Conservation (phyloP, 2,113 vertebrate genomes). For the Caretta caretta region DNA sequence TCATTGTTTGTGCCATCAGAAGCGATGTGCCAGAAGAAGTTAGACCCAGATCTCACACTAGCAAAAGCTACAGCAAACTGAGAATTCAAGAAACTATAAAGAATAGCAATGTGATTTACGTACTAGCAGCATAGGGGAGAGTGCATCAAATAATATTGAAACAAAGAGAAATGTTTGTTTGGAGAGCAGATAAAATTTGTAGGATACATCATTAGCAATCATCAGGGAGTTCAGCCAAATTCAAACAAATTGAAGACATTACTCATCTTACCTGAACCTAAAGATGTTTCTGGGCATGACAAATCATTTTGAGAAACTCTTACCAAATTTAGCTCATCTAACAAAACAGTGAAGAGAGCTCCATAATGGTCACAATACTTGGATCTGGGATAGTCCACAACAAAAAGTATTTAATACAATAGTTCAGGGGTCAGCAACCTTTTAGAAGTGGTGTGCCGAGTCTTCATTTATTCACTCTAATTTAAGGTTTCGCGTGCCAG, state of each 20-base stretch:
- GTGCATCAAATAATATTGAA: not conserved
- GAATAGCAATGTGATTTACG: not conserved
- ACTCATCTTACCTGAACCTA: not conserved
- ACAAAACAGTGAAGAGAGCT: not conserved
- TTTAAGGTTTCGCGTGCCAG: too few species aligned
- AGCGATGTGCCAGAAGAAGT: not conserved
- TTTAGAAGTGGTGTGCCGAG: too few species aligned
- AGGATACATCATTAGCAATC: not conserved
- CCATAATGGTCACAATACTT: not conserved
- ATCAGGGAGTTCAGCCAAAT: not conserved
- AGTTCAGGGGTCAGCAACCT: too few species aligned
- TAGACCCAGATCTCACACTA: not conserved
- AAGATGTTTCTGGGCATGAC: not conserved
- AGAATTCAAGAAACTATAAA: not conserved
- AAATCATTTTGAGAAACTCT: not conserved
- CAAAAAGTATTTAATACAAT: not conserved
- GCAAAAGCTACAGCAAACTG: not conserved
- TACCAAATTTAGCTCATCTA: not conserved
- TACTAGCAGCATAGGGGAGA: not conserved
- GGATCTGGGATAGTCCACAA: not conserved
- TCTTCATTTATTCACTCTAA: too few species aligned
- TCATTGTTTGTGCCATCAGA: too few species aligned
- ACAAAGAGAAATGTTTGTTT: not conserved
- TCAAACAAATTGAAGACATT: not conserved
- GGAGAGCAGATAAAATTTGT: not conserved